These are phyloP conservation scores for Catajapyx aquilonaris DNA, from an alignment of 1,140 invertebrate species.

Conservation along the genomic window DNA sequence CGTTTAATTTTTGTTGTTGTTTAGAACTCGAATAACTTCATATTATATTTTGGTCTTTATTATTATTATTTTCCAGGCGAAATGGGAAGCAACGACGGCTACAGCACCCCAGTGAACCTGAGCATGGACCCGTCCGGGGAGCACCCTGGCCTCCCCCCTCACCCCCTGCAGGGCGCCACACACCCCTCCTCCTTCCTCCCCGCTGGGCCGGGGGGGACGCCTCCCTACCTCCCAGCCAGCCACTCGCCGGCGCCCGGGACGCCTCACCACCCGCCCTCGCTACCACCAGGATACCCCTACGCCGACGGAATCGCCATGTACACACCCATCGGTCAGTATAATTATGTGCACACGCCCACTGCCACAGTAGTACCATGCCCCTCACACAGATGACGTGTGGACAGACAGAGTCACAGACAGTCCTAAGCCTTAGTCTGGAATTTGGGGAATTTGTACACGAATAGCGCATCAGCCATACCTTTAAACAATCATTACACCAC, in stretches of 20 bases:
- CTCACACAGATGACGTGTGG: too few species aligned
- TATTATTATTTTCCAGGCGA: conserved; percentile 10
- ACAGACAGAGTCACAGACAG: too few species aligned
- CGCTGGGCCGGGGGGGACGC: conserved; percentile 42
- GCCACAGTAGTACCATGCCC: too few species aligned
- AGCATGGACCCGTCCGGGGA: conserved; percentile 49
- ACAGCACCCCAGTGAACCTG: conserved; percentile 55
- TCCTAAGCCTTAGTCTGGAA: too few species aligned
- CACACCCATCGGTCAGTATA: conserved; percentile 48
- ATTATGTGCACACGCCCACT: too few species aligned
- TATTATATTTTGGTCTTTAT: too few species aligned
- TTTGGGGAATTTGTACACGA: too few species aligned
- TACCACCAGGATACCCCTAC: conserved; percentile 32
- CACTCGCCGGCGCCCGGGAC: conserved; percentile 26
- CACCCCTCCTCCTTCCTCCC: conserved; percentile 21
- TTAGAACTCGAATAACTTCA: too few species aligned
- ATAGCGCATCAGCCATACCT: too few species aligned
- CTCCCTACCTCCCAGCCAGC: conserved; percentile 43
- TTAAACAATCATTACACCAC: too few species aligned
- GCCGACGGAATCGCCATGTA: conserved; percentile 49
- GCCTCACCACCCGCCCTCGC: conserved; percentile 30
- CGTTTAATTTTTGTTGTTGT: too few species aligned
- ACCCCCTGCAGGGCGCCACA: conserved; percentile 21
- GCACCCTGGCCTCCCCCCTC: conserved; percentile 35
- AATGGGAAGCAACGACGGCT: conserved; percentile 60